These are phyloP conservation scores for Amblyjoppa fuscipennis DNA, from an alignment of 2,888 invertebrate species.

Conservation along the genomic window DNA sequence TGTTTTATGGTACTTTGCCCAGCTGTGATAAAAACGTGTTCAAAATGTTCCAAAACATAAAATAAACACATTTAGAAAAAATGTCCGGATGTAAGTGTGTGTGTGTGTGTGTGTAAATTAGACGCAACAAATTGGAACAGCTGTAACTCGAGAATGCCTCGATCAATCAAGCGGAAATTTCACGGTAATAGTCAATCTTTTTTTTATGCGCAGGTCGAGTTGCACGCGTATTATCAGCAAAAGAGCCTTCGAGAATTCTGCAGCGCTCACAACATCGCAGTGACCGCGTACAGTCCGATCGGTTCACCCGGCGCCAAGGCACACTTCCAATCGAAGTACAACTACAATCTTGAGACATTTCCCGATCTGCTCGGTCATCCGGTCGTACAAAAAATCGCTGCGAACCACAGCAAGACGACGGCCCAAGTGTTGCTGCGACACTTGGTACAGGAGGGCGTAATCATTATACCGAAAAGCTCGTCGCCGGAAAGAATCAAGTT, in stretches of 20 bases:
- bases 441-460: slow-evolving; percentile 89
- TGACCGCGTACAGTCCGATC: slow-evolving; percentile 91
- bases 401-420: slow-evolving; percentile 87
- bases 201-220: slow-evolving; percentile 87
- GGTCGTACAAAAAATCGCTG: slow-evolving; percentile 87
- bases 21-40: too few relatives aligned
- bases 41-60: too few relatives aligned
- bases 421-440: slow-evolving; percentile 91
- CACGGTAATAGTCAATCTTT: slow-evolving; percentile 12
- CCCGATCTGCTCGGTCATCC: slow-evolving; percentile 89
- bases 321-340: slow-evolving; percentile 82
- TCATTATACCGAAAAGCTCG: slow-evolving; percentile 93
- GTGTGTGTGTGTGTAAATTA: too few relatives aligned
- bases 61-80: too few relatives aligned
- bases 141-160: too few relatives aligned
- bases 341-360: slow-evolving; percentile 77
- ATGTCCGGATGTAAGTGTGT: too few relatives aligned
- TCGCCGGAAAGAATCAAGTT: slow-evolving; percentile 89
- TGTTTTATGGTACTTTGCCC: too few relatives aligned
- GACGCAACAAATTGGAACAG: too few relatives aligned
- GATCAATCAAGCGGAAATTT: too few relatives aligned
- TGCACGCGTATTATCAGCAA: slow-evolving; percentile 93
- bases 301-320: slow-evolving; percentile 90
- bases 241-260: slow-evolving; percentile 88
- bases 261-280: slow-evolving; percentile 87